These are phyloP conservation scores for Sialia sialis DNA, from an alignment of 2,113 vertebrate species.

Conservation along the genomic window DNA sequence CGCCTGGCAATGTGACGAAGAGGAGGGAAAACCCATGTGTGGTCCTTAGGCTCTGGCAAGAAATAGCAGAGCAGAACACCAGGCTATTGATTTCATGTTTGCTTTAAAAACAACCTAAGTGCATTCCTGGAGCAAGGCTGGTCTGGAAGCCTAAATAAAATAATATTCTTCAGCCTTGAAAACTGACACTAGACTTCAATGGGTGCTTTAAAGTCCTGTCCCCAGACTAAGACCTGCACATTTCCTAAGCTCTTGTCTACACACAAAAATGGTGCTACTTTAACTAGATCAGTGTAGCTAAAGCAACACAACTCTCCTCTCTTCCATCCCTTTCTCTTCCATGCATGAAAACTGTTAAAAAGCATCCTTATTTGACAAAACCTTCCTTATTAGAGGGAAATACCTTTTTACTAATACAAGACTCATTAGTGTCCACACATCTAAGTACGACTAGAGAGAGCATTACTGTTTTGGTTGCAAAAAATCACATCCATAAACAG, in stretches of 20 bases:
- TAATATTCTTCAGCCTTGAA: slow-evolving; percentile 68
- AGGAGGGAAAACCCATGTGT: slow-evolving; percentile 26
- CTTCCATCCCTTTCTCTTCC: not conserved
- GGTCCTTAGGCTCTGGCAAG: slow-evolving; percentile 56
- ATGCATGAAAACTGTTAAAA: not conserved
- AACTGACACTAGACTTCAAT: slow-evolving; percentile 58
- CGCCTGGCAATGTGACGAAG: slow-evolving; percentile 10
- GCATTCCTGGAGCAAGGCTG: slow-evolving; percentile 60
- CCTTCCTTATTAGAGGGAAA: not conserved
- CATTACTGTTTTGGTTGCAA: not conserved
- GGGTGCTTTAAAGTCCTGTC: slow-evolving; percentile 50
- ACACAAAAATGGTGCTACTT: slow-evolving; percentile 53
- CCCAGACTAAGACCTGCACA: slow-evolving; percentile 25
- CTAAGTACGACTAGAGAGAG: not conserved
- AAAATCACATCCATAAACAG: not conserved
- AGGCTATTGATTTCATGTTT: slow-evolving; percentile 54
- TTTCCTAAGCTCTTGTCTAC: slow-evolving; percentile 47
- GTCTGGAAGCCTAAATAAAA: slow-evolving; percentile 67
- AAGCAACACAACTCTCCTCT: not conserved
- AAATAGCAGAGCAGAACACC: slow-evolving; percentile 45
- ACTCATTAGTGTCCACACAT: not conserved
- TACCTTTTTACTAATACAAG: not conserved
- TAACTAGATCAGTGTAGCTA: not conserved
- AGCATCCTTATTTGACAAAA: not conserved
- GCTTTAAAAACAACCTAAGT: slow-evolving; percentile 67